These are phyloP conservation scores for Diarsia dahlii DNA, from an alignment of 2,888 invertebrate species.

Conservation along the genomic window DNA sequence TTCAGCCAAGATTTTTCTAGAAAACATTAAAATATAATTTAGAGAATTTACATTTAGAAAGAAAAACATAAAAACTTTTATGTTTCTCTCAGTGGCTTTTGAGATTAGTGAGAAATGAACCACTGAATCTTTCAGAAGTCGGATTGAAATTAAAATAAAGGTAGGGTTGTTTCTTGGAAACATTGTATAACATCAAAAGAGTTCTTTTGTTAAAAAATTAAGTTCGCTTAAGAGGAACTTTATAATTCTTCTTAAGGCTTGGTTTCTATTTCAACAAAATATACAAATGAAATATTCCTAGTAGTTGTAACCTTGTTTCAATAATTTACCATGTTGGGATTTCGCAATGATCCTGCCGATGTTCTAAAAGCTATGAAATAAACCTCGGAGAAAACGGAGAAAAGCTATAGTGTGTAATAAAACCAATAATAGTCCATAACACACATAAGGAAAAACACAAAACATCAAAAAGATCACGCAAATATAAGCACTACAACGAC, in stretches of 20 bases:
- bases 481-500: constrained; percentile 21
- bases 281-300: neutral
- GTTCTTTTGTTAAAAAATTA: constrained; percentile 8
- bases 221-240: neutral
- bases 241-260: neutral
- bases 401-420: neutral
- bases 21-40: constrained; percentile 38
- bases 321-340: too few relatives aligned
- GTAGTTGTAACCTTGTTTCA: too few relatives aligned
- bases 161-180: constrained; percentile 25
- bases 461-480: constrained; percentile 11
- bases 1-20: constrained; percentile 13
- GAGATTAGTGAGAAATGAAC: constrained; percentile 34
- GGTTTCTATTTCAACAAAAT: neutral
- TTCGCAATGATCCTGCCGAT: neutral
- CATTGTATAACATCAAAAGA: constrained; percentile 11
- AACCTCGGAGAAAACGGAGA: neutral
- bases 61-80: constrained; percentile 32
- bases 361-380: neutral
- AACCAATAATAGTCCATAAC: neutral
- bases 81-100: constrained; percentile 27
- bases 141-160: constrained; percentile 31
- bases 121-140: constrained; percentile 39
- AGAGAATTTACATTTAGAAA: constrained; percentile 45
- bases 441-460: neutral